Evolutionary conservation across 2,113 vertebrate genomes (phyloP).

Genomic region (Trichomycterus rosablanca): DNA sequence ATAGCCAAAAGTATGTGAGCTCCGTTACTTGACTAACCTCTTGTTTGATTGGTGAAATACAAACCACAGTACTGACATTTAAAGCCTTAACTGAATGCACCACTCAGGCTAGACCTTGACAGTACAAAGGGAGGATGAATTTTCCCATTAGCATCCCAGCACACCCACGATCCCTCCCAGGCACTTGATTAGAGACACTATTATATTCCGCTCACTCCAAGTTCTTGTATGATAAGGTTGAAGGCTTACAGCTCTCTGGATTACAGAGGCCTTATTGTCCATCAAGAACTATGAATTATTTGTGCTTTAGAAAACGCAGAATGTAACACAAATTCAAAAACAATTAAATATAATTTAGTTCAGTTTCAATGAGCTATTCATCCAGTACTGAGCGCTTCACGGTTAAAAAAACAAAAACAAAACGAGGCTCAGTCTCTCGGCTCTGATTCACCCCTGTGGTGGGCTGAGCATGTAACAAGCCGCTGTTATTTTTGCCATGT

Average conservation of each 20-base stretch:
- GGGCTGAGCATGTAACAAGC: constrained; percentile 22
- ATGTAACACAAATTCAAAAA: background rate
- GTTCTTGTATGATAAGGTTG: background rate
- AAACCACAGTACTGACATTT: background rate
- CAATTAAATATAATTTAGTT: constrained; percentile 15
- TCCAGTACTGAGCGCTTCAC: background rate
- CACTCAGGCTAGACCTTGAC: constrained; percentile 3
- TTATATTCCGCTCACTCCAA: constrained; percentile 6
- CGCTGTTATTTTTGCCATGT: constrained; percentile 33
- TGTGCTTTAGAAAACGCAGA: constrained; percentile 15
- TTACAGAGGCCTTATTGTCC: constrained; percentile 38
- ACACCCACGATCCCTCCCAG: background rate
- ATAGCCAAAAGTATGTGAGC: no score
- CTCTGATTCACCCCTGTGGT: constrained; percentile 6
- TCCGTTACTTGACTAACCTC: no score
- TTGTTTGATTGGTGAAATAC: no score
- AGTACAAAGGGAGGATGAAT: no score
- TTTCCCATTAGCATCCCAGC: background rate
- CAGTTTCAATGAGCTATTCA: background rate
- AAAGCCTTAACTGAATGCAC: constrained; percentile 4
- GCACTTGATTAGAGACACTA: constrained; percentile 9
- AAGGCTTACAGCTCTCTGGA: constrained; percentile 33
- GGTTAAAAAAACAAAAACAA: background rate
- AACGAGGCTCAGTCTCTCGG: background rate
- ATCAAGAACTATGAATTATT: background rate